Percentiles rank a stretch among this genome's conserved stretches.
These are phyloP conservation scores for Phallusia fumigata DNA, from an alignment of 23 tunicate species.

Conservation along the genomic window DNA sequence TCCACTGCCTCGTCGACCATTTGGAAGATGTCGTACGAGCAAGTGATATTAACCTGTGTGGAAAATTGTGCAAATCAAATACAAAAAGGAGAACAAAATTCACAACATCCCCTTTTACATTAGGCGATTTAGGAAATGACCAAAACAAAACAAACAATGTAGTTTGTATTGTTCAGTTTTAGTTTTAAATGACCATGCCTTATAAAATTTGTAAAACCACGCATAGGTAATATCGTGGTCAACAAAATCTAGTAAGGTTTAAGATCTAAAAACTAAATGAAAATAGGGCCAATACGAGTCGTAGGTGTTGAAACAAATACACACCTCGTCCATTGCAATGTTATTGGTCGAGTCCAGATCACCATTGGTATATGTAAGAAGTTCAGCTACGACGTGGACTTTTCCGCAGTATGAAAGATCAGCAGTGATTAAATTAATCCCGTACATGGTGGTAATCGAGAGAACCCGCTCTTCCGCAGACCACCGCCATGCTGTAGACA, in stretches of 20 bases:
- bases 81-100: not conserved
- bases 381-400: conserved; percentile 26
- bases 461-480: not conserved
- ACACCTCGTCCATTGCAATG: not conserved
- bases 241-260: too few species aligned
- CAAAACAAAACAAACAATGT: too few species aligned
- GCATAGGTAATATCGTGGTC: too few species aligned
- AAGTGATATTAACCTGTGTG: conserved; percentile 24
- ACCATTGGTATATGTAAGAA: conserved; percentile 19
- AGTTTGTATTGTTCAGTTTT: too few species aligned
- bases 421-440: not conserved
- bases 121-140: too few species aligned
- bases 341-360: conserved; percentile 26
- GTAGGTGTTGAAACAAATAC: too few species aligned
- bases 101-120: too few species aligned
- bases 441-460: not conserved
- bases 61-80: conserved; percentile 3
- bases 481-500: not conserved
- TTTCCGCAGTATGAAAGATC: conserved; percentile 30
- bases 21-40: conserved; percentile 47
- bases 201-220: too few species aligned
- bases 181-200: too few species aligned
- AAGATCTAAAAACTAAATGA: too few species aligned
- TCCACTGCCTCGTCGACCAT: conserved; percentile 26
- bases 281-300: too few species aligned